Evolutionary conservation across 2,797 vertebrate species (phyloP), one percentile per base, ranked within the genome.

Genomic region (Xenopus petersii): DNA sequence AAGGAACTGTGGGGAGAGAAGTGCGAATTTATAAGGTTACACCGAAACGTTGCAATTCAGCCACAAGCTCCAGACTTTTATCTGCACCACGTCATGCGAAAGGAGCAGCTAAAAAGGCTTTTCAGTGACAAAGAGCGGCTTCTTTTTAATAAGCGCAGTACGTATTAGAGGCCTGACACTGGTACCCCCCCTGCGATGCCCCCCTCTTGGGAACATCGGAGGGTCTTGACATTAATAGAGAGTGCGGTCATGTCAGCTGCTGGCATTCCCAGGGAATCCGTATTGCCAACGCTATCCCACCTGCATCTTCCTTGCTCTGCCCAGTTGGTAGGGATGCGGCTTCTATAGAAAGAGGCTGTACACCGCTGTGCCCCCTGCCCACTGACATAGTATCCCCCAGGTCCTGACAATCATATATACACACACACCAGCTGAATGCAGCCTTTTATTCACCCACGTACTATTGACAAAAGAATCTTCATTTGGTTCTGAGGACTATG

Each of bases 11-110:
- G 91, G 88, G 93, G 94, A 93, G 94, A 95, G 95, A 93, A 94
- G 94, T 95, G 93, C 97, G 95, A 99, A 98, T 98, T 95, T 95
- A 96, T 96, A 95, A 95, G 94, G 93, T 24, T 95, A 93, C 93
- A 96, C 93, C 92, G 89, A 96, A 95, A 96, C 96, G 95, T 95
- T 93, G 95, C 95, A 93, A 98, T 98, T 97, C 95, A 93, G 89
- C 88, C 84, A 81, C 90, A 85, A 92, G 92, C 93, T 15, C 54
- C 91, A 87, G 92, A 93, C 94, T 89, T 96, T 98, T 99, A 92
- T 97, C 87, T 91, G 89, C 82, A 92, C 79, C 92, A 87, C 86
- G 89, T 97, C 95, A 97, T 90, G 93, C 93, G 93, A 93, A 89
- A 98, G 87, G 87, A 86, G 83, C 82, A 86, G 84, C 87, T 60